Percentiles rank a stretch among this genome's conserved stretches.
phyloP scores from a whole-genome alignment of 2,888 invertebrate genomes.

The Eupithecia pulchellata region DNA sequence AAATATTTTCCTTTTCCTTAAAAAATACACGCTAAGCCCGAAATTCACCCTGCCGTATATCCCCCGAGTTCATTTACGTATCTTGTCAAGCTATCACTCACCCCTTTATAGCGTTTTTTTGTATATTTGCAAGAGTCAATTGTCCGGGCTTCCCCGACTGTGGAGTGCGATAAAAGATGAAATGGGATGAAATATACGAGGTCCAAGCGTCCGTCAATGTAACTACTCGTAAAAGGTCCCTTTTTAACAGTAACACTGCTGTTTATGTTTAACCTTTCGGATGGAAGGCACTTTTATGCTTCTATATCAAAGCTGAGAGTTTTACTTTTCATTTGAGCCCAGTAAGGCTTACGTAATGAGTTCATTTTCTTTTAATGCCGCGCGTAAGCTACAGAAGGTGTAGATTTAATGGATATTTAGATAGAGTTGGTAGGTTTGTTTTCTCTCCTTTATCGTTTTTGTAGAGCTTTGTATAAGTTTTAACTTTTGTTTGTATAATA shows the following conservation, averaged over 20 bases:
- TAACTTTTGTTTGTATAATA: background rate
- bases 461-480: background rate
- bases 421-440: background rate
- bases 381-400: conserved; percentile 3
- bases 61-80: conserved; percentile 33
- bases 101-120: conserved; percentile 57
- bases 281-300: conserved; percentile 42
- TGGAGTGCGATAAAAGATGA: conserved; percentile 73
- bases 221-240: conserved; percentile 55
- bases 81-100: conserved; percentile 53
- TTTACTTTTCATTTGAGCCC: conserved; percentile 31
- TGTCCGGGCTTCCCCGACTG: conserved; percentile 67
- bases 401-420: conserved; percentile 6
- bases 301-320: conserved; percentile 38
- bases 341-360: conserved; percentile 14
- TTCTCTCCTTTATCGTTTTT: background rate
- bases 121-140: conserved; percentile 63
- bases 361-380: conserved; percentile 14
- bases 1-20: conserved; percentile 9
- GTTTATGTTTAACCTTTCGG: conserved; percentile 53
- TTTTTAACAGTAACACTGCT: conserved; percentile 47
- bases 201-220: conserved; percentile 62
- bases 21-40: conserved; percentile 2
- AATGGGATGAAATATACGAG: conserved; percentile 75
- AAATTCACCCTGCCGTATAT: conserved; percentile 17